Evolutionary conservation across 1,140 invertebrate species (phyloP).

Genomic region (Dysdera silvatica): DNA sequence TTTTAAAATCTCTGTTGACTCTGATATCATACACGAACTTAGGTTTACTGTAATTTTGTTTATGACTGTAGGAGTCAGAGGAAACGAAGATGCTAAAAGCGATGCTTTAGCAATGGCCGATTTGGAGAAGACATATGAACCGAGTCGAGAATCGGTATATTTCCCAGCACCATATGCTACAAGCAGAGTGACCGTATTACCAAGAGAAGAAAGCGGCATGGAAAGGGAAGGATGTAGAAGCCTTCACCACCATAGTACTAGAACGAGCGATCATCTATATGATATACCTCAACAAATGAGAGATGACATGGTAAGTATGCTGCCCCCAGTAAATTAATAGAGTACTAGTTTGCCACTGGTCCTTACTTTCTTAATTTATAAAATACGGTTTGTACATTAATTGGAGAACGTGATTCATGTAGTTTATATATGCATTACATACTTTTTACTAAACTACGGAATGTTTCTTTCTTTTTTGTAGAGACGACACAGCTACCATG

Average conservation of each 20-base stretch:
- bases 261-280: slow-evolving; percentile 22
- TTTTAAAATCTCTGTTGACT: too few species aligned
- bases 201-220: slow-evolving; percentile 15
- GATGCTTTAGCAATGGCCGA: slow-evolving; percentile 26
- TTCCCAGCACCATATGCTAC: slow-evolving; percentile 25
- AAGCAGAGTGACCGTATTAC: slow-evolving; percentile 12
- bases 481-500: slow-evolving; percentile 20
- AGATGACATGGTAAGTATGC: slow-evolving; percentile 21
- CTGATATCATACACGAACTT: too few species aligned
- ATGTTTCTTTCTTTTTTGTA: neutral
- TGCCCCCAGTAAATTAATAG: neutral
- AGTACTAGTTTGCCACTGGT: too few species aligned
- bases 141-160: slow-evolving; percentile 21
- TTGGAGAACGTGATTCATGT: neutral
- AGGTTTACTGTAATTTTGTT: too few species aligned
- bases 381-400: neutral
- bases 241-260: slow-evolving; percentile 12
- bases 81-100: slow-evolving; percentile 18
- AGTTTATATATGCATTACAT: neutral
- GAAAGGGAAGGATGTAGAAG: slow-evolving; percentile 26
- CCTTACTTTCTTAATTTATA: neutral
- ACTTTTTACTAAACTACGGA: neutral
- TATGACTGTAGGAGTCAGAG: too few species aligned
- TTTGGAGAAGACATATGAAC: slow-evolving; percentile 24
- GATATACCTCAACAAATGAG: slow-evolving; percentile 28